phyloP scores from a whole-genome alignment of 2,113 vertebrate species.

The Mormoops blainvillei region DNA sequence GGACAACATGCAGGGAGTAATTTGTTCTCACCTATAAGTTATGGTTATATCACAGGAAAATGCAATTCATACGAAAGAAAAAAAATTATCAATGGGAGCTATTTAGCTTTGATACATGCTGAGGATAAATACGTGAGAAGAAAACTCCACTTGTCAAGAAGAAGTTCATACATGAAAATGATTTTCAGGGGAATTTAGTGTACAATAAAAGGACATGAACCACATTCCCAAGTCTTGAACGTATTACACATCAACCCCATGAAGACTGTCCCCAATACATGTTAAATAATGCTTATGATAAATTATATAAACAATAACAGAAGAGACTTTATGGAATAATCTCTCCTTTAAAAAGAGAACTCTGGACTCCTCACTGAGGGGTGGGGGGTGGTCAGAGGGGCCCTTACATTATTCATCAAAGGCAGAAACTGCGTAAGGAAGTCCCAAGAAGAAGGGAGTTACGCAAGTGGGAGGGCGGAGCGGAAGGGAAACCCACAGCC shows the following conservation, averaged over 20 bases:
- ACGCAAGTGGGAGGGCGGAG: not conserved
- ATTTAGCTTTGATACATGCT: not conserved
- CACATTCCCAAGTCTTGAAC: not conserved
- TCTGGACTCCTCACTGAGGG: not conserved
- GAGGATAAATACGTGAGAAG: not conserved
- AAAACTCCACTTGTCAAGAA: not conserved
- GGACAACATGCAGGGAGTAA: not conserved
- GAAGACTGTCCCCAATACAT: not conserved
- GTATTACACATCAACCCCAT: not conserved
- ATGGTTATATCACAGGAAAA: not conserved
- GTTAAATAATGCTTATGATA: not conserved
- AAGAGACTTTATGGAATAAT: not conserved
- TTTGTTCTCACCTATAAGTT: not conserved
- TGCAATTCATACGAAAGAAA: not conserved
- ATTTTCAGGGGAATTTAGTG: constrained; percentile 7
- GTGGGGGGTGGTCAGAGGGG: not conserved
- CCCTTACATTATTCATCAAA: not conserved
- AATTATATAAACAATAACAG: not conserved
- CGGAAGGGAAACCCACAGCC: no score
- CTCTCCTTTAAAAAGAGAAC: not conserved
- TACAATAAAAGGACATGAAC: not conserved
- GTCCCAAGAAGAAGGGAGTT: not conserved
- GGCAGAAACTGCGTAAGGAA: not conserved
- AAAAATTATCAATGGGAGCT: not conserved
- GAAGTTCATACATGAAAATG: not conserved